A percentile compares a stretch with the other conserved stretches of the same genome.
Evolutionary conservation across 1,140 invertebrate species (phyloP).

Genomic region (Drosophila teissieri): DNA sequence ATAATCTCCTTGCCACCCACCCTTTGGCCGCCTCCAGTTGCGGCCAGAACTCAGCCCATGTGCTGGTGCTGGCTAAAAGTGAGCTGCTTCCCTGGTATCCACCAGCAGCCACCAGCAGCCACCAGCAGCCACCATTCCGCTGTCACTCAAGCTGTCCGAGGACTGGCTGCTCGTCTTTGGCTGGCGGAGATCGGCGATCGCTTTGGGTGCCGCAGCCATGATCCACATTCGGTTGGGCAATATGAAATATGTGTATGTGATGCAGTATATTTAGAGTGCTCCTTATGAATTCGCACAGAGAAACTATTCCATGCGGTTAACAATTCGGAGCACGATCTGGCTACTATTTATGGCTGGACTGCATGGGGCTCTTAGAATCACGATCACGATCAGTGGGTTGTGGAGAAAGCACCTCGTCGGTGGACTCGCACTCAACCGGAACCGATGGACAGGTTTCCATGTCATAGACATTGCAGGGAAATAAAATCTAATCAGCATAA

Average conservation of each 20-base stretch:
- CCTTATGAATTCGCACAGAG: constrained; percentile 1
- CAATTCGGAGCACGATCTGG: constrained; percentile 20
- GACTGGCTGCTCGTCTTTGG: constrained; percentile 5
- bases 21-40: constrained; percentile 8
- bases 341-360: background rate
- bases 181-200: constrained; percentile 5
- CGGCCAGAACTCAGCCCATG: constrained; percentile 31
- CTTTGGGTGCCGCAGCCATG: constrained; percentile 28
- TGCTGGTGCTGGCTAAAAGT: constrained; percentile 9
- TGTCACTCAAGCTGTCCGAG: constrained; percentile 30
- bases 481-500: constrained; percentile 55
- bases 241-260: background rate
- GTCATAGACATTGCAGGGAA: constrained; percentile 9
- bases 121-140: constrained; percentile 7
- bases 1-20: constrained; percentile 37
- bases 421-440: constrained; percentile 1
- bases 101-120: background rate
- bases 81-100: constrained; percentile 3
- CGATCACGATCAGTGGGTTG: constrained; percentile 4
- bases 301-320: constrained; percentile 3
- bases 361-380: constrained; percentile 1
- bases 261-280: background rate
- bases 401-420: constrained; percentile 4
- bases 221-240: constrained; percentile 33
- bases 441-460: background rate